Base-by-base conservation (phyloP, 2,888 invertebrate genomes). In the Orthonychiurus folsomi region DNA sequence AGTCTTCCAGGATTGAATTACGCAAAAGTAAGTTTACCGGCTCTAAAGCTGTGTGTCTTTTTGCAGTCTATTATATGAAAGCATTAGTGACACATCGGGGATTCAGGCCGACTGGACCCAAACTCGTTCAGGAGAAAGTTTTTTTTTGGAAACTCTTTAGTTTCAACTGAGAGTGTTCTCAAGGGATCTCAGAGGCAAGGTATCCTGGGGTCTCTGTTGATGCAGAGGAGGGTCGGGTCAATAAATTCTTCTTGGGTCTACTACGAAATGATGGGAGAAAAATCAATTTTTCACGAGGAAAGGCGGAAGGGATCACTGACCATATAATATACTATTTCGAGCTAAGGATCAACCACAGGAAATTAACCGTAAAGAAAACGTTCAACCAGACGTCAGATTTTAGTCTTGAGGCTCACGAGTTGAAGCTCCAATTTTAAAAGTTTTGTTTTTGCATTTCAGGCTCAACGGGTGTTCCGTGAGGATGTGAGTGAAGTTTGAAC, bases 381-480 rank as follows among this genome's bases (percentile, higher is more conserved):
- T 37, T 37, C 37, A 37, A n/a, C n/a, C n/a, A n/a, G n/a, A n/a
- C n/a, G n/a, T n/a, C n/a, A n/a, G n/a, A n/a, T n/a, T n/a, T n/a
- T n/a, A n/a, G n/a, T n/a, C n/a, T n/a, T n/a, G n/a, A n/a, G n/a
- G n/a, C n/a, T n/a, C n/a, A n/a, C 48, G n/a, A 48, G 48, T 53
- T 53, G 3, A 58, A 28, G 58, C n/a, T 3, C 27, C 50, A 18
- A 54, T 48, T 47, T 20, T 24, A n/a, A 25, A n/a, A 47, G 47
- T 24, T 52, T 60, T n/a, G 18, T 23, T 61, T 61, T 57, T 15
- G n/a, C 56, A 56, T 37, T 54, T 21, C 62, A 73, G 72, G 82
- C 88, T 12, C 86, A 89, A 75, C 82, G 85, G 64, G 82, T 89
- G 73, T 82, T 84, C 25, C 81, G 92, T 47, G 90, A 91, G 64